Conservation (phyloP, 1,140 invertebrate species). For the Ephestia elutella region DNA sequence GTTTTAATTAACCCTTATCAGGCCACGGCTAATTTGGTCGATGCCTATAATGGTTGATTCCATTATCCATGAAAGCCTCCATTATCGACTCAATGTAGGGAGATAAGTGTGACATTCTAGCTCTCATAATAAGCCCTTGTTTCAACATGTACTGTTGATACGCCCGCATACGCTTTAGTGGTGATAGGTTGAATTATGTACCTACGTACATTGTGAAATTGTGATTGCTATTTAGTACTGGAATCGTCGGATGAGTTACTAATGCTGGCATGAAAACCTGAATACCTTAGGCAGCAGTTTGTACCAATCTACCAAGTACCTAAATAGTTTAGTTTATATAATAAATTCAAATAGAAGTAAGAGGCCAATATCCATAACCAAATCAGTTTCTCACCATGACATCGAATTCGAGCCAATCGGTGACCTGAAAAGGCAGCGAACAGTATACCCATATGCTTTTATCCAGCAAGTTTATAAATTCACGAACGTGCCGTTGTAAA, state of each 20-base stretch:
- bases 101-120: constrained; percentile 20
- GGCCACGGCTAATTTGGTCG: neutral
- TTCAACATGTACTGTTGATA: constrained; percentile 9
- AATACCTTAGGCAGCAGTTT: too few species aligned
- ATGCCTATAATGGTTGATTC: constrained; percentile 1
- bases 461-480: neutral
- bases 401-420: neutral
- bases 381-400: neutral
- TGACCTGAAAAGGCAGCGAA: neutral
- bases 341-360: too few species aligned
- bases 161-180: constrained; percentile 6
- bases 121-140: constrained; percentile 13
- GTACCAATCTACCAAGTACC: too few species aligned
- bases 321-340: too few species aligned
- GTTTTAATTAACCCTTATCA: constrained; percentile 27
- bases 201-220: neutral
- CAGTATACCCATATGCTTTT: neutral
- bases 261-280: too few species aligned
- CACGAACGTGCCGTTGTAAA: neutral
- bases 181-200: neutral
- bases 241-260: neutral
- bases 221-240: neutral
- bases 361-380: neutral
- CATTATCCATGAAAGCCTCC: constrained; percentile 7
- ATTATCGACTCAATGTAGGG: constrained; percentile 10